Evolutionary conservation across 2,797 vertebrate genomes (phyloP), one percentile per base, ranked within the genome.

Genomic region (Botia kubotai): DNA sequence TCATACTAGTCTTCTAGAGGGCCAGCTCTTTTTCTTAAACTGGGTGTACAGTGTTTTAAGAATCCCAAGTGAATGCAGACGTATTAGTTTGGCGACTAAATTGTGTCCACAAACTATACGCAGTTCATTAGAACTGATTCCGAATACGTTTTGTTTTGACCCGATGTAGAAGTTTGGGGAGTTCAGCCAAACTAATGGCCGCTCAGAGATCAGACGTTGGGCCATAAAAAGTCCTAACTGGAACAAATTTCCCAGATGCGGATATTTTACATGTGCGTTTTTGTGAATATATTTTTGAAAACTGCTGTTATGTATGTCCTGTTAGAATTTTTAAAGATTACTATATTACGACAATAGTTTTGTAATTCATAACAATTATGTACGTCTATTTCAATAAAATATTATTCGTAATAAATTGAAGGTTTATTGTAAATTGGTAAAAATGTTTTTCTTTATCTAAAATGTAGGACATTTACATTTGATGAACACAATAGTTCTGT

Each of bases 141-240:
- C 7, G 16, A 78, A 70, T 70, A 60, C 46, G 39, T 29, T 48
- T 13, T 7, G n/a, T 52, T 77, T 71, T 63, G n/a, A 52, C n/a
- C 12, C 39, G 13, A 17, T 63, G 5, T 52, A 16, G 1, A 46
- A 14, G 26, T 23, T 23, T 63, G 29, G 29, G 21, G 26, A 11
- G 4, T 63, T 36, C 52, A 33, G 23, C 19, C 19, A 17, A 19
- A 58, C 23, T 13, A 69, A 46, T 58, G 21, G 11, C 14, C 19
- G n/a, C 36, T 69, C 2, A 77, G 11, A 78, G 69, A 70, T 33
- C 23, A 48, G 10, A 23, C 46, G n/a, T 53, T 57, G 65, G 65
- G 29, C 52, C 65, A 46, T 69, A 36, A 29, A 43, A 23, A 60
- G 17, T 33, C 14, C 16, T 14, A 2, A 58, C 19, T n/a, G 36